Evolutionary conservation across 2,113 vertebrate genomes (phyloP), one percentile per base, ranked within the genome.

Genomic region (Triplophysa siluroides): DNA sequence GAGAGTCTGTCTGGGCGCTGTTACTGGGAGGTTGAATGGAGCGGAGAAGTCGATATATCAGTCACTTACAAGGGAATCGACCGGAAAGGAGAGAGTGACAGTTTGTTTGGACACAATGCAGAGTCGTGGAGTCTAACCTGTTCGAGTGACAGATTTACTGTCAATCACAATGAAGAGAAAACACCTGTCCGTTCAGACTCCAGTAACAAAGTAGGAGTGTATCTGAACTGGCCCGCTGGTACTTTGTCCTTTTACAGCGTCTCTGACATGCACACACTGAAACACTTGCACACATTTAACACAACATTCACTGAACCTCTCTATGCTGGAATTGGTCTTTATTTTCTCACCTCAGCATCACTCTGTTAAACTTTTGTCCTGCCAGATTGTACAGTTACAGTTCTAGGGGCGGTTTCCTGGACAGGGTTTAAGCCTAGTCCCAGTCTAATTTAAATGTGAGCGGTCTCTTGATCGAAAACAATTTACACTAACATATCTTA

Each of bases 151-250:
- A 0, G 61, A 8, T 78, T 8, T 26, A 33, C 9, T n/a, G 23
- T 26, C 62, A 13, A 9, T 10, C 75, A 78, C 63, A 66, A 66
- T 24, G 21, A 54, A 4, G 12, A 78, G 10, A 63, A 2, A 47
- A 66, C 38, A 52, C 26, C 9, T n/a, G 24, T 6, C 47, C 47
- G 43, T 45, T 45, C 43, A 45, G 11, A 45, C 43, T 45, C 43
- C 43, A 65, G 43, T n/a, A 66, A 21, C 41, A 78, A 63, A 67
- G 75, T 78, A 41, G 75, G 45, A 41, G 75, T 78, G 45, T 54
- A 66, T 65, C 63, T 78, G 47, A 47, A 78, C 47, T 78, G 75
- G 62, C 62, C 45, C 7, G 19, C 47, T 13, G 75, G 75, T 16
- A 65, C 62, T 29, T 29, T 78, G 75, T 56, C 75, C 19, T 78